phyloP scores from a whole-genome alignment of 2,113 vertebrate genomes.

The Xiphophorus hellerii region DNA sequence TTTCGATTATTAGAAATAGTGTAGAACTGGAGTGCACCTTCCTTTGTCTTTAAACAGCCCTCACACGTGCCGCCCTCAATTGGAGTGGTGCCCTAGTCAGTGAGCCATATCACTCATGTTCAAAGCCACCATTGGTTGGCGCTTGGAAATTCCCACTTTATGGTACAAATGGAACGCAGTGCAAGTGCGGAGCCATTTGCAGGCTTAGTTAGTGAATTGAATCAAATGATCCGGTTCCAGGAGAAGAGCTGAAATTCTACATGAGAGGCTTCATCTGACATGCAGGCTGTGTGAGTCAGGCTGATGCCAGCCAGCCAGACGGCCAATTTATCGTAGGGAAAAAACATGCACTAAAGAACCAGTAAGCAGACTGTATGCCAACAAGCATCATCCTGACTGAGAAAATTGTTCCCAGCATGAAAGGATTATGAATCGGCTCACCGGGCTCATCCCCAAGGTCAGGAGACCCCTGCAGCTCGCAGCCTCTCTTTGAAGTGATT shows the following conservation, averaged over 20 bases:
- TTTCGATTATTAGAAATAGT: too few relatives aligned
- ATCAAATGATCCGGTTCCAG: background rate
- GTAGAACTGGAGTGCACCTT: too few relatives aligned
- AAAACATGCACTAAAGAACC: conserved; percentile 5
- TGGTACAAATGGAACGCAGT: background rate
- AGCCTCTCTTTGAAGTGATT: conserved; percentile 2
- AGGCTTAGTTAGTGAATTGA: background rate
- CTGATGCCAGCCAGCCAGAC: conserved; percentile 2
- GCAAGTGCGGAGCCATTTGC: background rate
- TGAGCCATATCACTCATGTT: background rate
- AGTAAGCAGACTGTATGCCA: conserved; percentile 9
- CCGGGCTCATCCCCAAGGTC: conserved; percentile 2
- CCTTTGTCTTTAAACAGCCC: too few relatives aligned
- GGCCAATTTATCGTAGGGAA: conserved; percentile 11
- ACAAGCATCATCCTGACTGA: conserved; percentile 6
- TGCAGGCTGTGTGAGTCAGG: background rate
- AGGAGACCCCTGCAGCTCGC: background rate
- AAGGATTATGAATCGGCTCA: conserved; percentile 17
- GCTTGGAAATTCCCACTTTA: background rate
- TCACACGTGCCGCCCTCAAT: too few relatives aligned
- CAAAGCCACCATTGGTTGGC: background rate
- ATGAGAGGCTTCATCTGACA: background rate
- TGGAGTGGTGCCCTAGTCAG: background rate
- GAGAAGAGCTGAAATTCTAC: background rate
- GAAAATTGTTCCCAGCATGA: conserved; percentile 5